phyloP scores from a whole-genome alignment of 2,113 vertebrate genomes.

The Ptilorrhoa leucosticta region DNA sequence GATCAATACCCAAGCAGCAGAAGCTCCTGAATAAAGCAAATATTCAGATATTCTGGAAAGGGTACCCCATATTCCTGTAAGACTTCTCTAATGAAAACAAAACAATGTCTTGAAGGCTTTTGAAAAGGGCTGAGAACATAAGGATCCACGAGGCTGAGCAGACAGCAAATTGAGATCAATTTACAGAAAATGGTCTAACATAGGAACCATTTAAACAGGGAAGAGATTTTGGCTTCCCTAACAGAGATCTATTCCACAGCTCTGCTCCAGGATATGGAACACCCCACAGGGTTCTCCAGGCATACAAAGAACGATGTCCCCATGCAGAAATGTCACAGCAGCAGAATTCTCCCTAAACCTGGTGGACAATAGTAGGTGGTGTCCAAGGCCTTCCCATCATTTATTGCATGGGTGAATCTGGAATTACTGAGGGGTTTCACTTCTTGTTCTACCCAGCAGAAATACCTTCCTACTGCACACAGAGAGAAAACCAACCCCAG shows the following conservation, averaged over 20 bases:
- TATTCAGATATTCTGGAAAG: background rate
- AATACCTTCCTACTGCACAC: background rate
- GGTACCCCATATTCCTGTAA: background rate
- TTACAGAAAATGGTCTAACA: background rate
- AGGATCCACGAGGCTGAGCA: background rate
- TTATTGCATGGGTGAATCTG: background rate
- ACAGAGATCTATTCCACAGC: fast-evolving
- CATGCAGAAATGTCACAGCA: background rate
- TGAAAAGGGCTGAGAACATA: background rate
- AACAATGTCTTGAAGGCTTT: background rate
- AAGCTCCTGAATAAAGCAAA: background rate
- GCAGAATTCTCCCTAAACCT: background rate
- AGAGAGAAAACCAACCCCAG: background rate
- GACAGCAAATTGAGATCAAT: background rate
- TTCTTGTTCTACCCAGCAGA: background rate
- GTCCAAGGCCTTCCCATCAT: background rate
- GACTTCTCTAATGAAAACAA: background rate
- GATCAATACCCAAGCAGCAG: background rate
- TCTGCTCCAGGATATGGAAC: background rate
- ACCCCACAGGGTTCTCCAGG: background rate
- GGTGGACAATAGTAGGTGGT: fast-evolving
- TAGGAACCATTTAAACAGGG: background rate
- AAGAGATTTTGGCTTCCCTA: background rate
- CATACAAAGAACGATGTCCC: fast-evolving
- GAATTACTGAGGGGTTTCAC: background rate